These are phyloP conservation scores for Heliconius hewitsoni DNA, from an alignment of 1,140 invertebrate species.

Conservation along the genomic window DNA sequence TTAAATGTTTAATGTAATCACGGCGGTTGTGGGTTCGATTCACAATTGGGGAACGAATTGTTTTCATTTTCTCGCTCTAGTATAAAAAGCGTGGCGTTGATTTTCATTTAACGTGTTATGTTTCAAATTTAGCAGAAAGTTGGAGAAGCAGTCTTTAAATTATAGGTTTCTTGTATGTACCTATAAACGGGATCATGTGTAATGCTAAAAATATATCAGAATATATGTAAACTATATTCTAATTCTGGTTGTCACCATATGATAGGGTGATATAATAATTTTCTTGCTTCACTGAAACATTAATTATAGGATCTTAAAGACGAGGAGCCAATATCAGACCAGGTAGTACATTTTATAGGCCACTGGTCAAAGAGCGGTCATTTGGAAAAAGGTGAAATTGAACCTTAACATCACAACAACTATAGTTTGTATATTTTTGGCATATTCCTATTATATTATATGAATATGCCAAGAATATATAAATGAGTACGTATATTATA, in stretches of 20 bases:
- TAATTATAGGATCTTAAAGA: constrained; percentile 14
- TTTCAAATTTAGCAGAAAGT: not conserved
- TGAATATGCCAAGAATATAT: not conserved
- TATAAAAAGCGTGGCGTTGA: not conserved
- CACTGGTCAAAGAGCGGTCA: constrained; percentile 9
- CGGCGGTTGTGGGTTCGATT: not conserved
- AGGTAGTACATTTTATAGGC: constrained; percentile 13
- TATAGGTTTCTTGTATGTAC: not conserved
- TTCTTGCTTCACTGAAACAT: constrained; percentile 12
- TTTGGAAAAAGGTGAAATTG: constrained; percentile 2
- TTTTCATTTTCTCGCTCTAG: not conserved
- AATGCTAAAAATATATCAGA: too few species aligned
- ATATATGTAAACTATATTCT: too few species aligned
- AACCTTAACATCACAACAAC: not conserved
- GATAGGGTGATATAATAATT: not conserved
- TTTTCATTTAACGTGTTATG: too few species aligned
- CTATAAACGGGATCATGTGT: too few species aligned
- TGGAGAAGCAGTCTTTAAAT: not conserved
- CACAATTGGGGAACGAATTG: not conserved
- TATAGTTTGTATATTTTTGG: constrained; percentile 8
- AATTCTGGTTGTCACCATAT: too few species aligned
- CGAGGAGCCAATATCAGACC: not conserved
- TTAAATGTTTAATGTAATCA: not conserved
- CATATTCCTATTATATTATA: not conserved
- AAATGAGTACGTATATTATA: not conserved